Evolutionary conservation across 2,113 vertebrate genomes (phyloP).

Genomic region (Martes martes): DNA sequence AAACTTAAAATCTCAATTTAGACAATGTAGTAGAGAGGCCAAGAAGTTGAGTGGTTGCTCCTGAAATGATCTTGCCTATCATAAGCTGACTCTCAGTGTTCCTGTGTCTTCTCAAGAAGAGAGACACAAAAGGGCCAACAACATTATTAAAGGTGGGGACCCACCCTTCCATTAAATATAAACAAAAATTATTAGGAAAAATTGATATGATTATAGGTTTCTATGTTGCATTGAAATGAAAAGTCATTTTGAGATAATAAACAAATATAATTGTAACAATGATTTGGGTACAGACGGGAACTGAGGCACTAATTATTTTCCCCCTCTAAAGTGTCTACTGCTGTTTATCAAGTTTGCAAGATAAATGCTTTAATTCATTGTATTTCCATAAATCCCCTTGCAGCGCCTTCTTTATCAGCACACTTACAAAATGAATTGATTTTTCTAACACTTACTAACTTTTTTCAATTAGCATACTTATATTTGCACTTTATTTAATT

Average conservation of each 20-base stretch:
- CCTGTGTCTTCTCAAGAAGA: background rate
- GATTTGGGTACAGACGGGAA: conserved; percentile 36
- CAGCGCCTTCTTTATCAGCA: conserved; percentile 7
- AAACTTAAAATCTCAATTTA: background rate
- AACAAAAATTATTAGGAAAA: conserved; percentile 37
- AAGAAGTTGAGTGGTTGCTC: background rate
- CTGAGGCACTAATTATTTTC: conserved; percentile 63
- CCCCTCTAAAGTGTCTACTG: conserved; percentile 47
- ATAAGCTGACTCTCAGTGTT: background rate
- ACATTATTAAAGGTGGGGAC: background rate
- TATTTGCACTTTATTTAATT: conserved; percentile 52
- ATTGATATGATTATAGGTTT: background rate
- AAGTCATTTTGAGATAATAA: conserved; percentile 56
- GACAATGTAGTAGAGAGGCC: background rate
- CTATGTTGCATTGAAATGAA: conserved; percentile 31
- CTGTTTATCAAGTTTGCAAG: conserved; percentile 63
- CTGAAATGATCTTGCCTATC: background rate
- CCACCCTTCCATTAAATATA: background rate
- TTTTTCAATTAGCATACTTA: conserved; percentile 56
- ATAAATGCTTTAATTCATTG: conserved; percentile 62
- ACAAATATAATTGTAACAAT: conserved; percentile 62
- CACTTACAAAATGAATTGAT: conserved; percentile 57
- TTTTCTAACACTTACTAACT: conserved; percentile 60
- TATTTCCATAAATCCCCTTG: conserved; percentile 58
- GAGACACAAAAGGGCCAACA: background rate